phyloP scores from a whole-genome alignment of 1,140 invertebrate genomes.

The Thaumatotibia leucotreta region DNA sequence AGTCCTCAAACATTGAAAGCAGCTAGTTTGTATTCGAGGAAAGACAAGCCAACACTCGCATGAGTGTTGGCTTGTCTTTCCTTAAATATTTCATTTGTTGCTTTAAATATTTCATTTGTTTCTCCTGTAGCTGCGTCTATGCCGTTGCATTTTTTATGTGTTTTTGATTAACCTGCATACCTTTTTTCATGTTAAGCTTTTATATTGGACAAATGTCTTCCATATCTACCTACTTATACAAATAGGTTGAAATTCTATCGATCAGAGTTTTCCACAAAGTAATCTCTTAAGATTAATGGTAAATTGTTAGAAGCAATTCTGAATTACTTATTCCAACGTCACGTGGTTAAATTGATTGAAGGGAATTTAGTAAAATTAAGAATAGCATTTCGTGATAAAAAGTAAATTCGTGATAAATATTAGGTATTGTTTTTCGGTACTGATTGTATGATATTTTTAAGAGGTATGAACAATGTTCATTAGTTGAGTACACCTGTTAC shows the following conservation, averaged over 20 bases:
- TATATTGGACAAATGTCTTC: conserved; percentile 37
- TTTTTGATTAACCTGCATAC: conserved; percentile 15
- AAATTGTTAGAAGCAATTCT: conserved; percentile 25
- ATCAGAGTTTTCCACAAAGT: conserved; percentile 18
- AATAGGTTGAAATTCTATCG: conserved; percentile 21
- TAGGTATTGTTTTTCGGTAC: conserved; percentile 67
- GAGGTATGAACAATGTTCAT: conserved; percentile 72
- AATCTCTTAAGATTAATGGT: conserved; percentile 15
- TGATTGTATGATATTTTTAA: conserved; percentile 69
- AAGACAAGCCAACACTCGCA: conserved; percentile 16
- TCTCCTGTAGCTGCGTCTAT: conserved; percentile 17
- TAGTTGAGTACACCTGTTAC: conserved; percentile 66
- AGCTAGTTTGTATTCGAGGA: conserved; percentile 22
- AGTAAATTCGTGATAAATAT: conserved; percentile 62
- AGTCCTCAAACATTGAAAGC: not conserved
- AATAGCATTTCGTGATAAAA: conserved; percentile 72
- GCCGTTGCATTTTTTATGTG: conserved; percentile 22
- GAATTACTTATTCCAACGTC: conserved; percentile 16
- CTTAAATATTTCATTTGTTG: conserved; percentile 24
- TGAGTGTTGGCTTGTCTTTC: no score
- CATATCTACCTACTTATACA: conserved; percentile 33
- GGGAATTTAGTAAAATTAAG: conserved; percentile 70
- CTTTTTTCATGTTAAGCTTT: not conserved
- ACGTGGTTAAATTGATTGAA: conserved; percentile 60
- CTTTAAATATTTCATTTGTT: conserved; percentile 26